Evolutionary conservation across 2,113 vertebrate species (phyloP), one percentile per base, ranked within the genome.

Genomic region (Pao palembangensis): DNA sequence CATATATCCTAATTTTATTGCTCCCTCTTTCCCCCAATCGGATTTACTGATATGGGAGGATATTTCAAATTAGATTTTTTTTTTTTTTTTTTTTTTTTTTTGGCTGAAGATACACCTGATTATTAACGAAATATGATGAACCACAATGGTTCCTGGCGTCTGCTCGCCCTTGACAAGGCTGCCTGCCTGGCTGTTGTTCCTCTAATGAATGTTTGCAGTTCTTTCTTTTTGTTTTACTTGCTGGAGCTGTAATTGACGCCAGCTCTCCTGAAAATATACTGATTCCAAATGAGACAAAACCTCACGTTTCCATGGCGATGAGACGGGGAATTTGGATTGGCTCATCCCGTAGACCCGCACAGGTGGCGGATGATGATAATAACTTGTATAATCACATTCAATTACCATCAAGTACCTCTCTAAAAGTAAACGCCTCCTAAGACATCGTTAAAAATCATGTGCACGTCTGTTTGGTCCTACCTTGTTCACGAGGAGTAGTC

Each of bases 331-430:
- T 72, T 71, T 60, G 75, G 74, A 80, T 78, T 82, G 71, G 69
- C 59, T 71, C 54, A 21, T 70, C 61, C 41, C 8, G 44, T 73
- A 80, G 68, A 80, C 50, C 55, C 47, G 20, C 63, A 68, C 80
- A 84, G 83, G 80, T 85, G 83, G 67, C 59, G 79, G 78, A 84
- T 85, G 68, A 81, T 69, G 56, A 76, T 79, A 69, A 83, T 78
- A 77, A 75, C 60, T 8, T 6, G 52, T 64, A 66, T 79, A 82
- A 82, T 88, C 73, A 78, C 55, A 64, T 71, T 55, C 56, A 84
- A 77, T 87, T 87, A 79, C 53, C 47, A 64, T 79, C 58, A 75
- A 73, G 64, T 79, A 75, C 69, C 82, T 77, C 54, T 64, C 67
- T 23, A 15, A 58, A 48, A 65, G 58, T 57, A 43, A 65, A 65